Base-by-base conservation (phyloP, 2,113 vertebrate species). In the Ctenodactylus gundi region DNA sequence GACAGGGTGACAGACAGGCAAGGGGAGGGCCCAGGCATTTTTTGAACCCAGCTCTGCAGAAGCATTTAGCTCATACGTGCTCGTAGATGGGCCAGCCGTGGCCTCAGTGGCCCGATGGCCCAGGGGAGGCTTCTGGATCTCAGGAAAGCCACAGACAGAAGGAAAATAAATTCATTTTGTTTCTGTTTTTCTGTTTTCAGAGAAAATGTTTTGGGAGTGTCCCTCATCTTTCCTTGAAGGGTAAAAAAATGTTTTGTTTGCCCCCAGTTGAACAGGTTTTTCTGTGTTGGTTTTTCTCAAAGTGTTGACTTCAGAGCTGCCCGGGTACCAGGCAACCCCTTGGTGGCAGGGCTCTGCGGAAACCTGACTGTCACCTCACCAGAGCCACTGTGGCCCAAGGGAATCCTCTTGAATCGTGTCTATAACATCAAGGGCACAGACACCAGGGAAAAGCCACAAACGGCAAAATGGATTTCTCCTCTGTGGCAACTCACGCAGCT, bases 81-180 rank as follows among this genome's bases (percentile, higher is more conserved):
- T 51, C n/a, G 1, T 1, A 2, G 29, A 78, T 49, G 27, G 18
- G 34, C 60, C 60, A 49, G 64, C 44, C 46, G 12, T 60, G 53
- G 64, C 67, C 83, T 20, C 6, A 29, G 7, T 1, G 3, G 80
- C 70, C 62, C n/a, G n/a, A n/a, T n/a, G n/a, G n/a, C 88, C 55
- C 39, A 20, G 86, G 46, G 13, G 53, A 51, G 73, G 39, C 76
- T 82, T 88, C 93, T 53, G 83, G 91, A 83, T 91, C 94, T 96
- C 95, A 96, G 94, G 95, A 96, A 95, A 85, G 95, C 87, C 81
- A 64, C 1, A 51, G 57, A 72, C 62, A 77, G 85, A 88, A 93
- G 77, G 91, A 72, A 88, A 76, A 76, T 85, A 67, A 51, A 25
- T 88, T 88, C 81, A 68, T 84, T 84, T 76, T 27, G 29, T 94